phyloP scores from a whole-genome alignment of 64 coral and sea anemone species.

The Montipora efflorescens region DNA sequence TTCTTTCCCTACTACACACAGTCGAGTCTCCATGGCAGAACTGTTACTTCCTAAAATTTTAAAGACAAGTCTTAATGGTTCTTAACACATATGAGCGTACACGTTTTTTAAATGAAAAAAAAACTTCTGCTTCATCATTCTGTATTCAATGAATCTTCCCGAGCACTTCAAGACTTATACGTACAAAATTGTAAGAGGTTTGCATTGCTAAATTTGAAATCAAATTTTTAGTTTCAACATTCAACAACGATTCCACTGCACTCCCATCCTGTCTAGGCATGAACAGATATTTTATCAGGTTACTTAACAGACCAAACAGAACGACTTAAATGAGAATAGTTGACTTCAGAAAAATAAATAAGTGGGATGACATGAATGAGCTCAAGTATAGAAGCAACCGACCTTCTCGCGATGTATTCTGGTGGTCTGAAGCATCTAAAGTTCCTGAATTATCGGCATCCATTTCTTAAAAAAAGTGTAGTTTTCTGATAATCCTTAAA shows the following conservation, averaged over 20 bases:
- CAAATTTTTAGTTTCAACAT: no score
- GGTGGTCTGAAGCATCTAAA: constrained; percentile 44
- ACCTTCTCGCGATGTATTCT: constrained; percentile 47
- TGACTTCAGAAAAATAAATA: not conserved
- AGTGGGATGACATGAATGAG: not conserved
- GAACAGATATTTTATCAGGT: no score
- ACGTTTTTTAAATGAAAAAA: no score
- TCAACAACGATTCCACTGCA: no score
- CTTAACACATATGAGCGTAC: no score
- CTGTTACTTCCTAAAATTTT: constrained; percentile 12
- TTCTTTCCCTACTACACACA: constrained; percentile 96
- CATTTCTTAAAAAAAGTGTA: constrained; percentile 39
- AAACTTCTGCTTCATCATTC: no score
- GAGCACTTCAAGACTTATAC: no score
- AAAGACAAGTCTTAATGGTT: no score
- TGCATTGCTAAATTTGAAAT: no score
- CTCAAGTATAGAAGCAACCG: not conserved
- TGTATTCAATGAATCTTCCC: no score
- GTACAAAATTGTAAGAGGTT: no score
- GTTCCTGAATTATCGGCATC: constrained; percentile 46
- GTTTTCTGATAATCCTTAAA: not conserved
- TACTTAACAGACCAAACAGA: not conserved
- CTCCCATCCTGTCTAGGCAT: no score
- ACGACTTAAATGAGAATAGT: not conserved
- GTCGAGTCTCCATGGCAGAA: constrained; percentile 78